Evolutionary conservation across 1,140 invertebrate species (phyloP), one percentile per base, ranked within the genome.

Genomic region (Drosophila burlai): DNA sequence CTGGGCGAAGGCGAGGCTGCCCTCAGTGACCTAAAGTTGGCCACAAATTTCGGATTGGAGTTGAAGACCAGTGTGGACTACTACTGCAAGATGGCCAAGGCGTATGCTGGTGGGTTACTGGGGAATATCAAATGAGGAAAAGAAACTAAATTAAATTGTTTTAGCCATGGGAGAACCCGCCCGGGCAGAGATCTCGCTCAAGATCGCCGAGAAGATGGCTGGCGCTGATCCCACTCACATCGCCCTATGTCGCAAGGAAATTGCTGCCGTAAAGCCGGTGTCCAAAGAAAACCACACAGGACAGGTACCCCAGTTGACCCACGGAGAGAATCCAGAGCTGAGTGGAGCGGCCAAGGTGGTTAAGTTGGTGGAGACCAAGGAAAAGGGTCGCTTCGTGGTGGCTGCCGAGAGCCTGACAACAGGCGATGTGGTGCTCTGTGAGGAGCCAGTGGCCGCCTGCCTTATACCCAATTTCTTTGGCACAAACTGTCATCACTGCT

Each of bases 401-500:
- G 96, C 96, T 4, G 94, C 93, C 43, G 81, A 94, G 21, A 78
- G 93, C 5, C 94, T 97, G 34, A 93, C 93, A 61, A 94, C 95
- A 1, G 96, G 96, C 0, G 95, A 96, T 81, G 94, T 95, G 11
- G 90, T 98, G 31, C 93, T 96, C 8, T 94, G 95, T 15, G 97
- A 98, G 92, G 93, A 94, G 49, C 96, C 97, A 2, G 96, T 95
- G 76, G 96, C 95, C 4, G 95, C 96, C 3, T 96, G 96, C 60
- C 93, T 98, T 3, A 85, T 97, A 16, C 94, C 96, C 1, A 95
- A 96, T 36, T 95, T 94, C 91, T 96, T 95, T 91, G 95, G 95
- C 4, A 95, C 95, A 9, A 96, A 98, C 91, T 99, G 98, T 90
- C 95, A 97, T 67, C 95, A 97, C 83, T 98, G 98, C 92, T 97